Evolutionary conservation across 2,888 invertebrate genomes (phyloP).

Genomic region (Furcula furcula): DNA sequence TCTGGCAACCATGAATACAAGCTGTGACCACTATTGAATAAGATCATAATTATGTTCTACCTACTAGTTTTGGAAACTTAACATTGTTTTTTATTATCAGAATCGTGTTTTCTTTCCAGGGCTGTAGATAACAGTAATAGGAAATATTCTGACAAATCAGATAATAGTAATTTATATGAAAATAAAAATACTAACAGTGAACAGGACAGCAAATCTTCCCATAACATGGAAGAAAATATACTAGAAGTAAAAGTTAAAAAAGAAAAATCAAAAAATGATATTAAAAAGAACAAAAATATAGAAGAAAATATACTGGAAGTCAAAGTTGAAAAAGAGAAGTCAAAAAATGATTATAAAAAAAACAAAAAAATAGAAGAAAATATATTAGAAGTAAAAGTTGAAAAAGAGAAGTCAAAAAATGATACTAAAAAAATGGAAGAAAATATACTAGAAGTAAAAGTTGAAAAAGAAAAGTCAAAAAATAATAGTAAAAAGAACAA

Average conservation of each 20-base stretch:
- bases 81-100: too few relatives aligned
- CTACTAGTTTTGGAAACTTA: too few relatives aligned
- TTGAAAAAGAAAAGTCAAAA: slow-evolving; percentile 21
- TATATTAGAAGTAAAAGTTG: slow-evolving; percentile 3
- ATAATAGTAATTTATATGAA: slow-evolving; percentile 22
- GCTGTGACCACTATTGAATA: too few relatives aligned
- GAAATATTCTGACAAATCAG: slow-evolving; percentile 14
- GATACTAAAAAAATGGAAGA: background rate
- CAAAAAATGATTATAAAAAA: slow-evolving; percentile 5
- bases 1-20: too few relatives aligned
- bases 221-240: background rate
- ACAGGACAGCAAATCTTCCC: background rate
- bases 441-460: slow-evolving; percentile 1
- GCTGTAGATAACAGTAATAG: slow-evolving; percentile 3
- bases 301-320: background rate
- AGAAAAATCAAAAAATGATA: slow-evolving; percentile 14
- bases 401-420: slow-evolving; percentile 19
- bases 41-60: too few relatives aligned
- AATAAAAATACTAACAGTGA: slow-evolving; percentile 9
- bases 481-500: slow-evolving; percentile 25
- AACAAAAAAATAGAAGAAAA: background rate
- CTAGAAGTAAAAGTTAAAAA: slow-evolving; percentile 13
- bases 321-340: slow-evolving; percentile 20
- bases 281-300: background rate
- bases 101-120: slow-evolving; percentile 18